Percentiles rank a stretch among this genome's conserved stretches.
Evolutionary conservation across 1,140 invertebrate genomes (phyloP).

Genomic region (Phortica variegata): DNA sequence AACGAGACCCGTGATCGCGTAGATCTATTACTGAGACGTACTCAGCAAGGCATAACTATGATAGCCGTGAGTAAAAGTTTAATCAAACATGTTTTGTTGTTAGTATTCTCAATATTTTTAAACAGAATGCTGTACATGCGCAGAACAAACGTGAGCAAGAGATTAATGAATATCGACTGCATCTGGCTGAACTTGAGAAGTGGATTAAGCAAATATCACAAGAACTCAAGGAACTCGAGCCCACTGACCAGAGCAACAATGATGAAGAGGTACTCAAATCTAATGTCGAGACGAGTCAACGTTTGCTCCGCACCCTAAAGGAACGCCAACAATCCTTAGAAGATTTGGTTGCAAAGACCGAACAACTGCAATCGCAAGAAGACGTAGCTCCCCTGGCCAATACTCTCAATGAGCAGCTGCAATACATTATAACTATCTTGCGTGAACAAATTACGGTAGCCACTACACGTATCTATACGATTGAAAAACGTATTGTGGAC

Average conservation of each 20-base stretch:
- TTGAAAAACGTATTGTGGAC: slow-evolving; percentile 50
- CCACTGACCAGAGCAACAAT: slow-evolving; percentile 35
- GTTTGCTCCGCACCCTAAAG: slow-evolving; percentile 42
- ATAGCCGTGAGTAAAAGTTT: slow-evolving; percentile 38
- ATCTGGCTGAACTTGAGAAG: slow-evolving; percentile 65
- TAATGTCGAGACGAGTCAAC: slow-evolving; percentile 44
- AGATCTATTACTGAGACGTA: slow-evolving; percentile 43
- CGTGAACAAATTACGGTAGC: slow-evolving; percentile 49
- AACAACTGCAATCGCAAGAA: slow-evolving; percentile 40
- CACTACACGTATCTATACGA: slow-evolving; percentile 47
- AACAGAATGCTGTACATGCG: slow-evolving; percentile 59
- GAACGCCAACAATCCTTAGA: slow-evolving; percentile 50
- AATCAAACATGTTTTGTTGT: neutral
- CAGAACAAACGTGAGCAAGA: slow-evolving; percentile 63
- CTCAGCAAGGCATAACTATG: slow-evolving; percentile 53
- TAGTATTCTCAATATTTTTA: too few species aligned
- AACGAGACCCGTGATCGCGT: slow-evolving; percentile 49
- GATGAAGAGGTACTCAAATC: slow-evolving; percentile 44
- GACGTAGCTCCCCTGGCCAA: slow-evolving; percentile 50
- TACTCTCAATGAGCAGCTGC: slow-evolving; percentile 44
- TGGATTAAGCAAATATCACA: slow-evolving; percentile 61
- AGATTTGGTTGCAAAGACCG: slow-evolving; percentile 45
- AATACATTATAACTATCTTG: slow-evolving; percentile 43
- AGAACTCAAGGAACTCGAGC: slow-evolving; percentile 39
- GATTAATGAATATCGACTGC: slow-evolving; percentile 62